Conservation (phyloP, 2,113 vertebrate species). For the Heloderma charlesbogerti region DNA sequence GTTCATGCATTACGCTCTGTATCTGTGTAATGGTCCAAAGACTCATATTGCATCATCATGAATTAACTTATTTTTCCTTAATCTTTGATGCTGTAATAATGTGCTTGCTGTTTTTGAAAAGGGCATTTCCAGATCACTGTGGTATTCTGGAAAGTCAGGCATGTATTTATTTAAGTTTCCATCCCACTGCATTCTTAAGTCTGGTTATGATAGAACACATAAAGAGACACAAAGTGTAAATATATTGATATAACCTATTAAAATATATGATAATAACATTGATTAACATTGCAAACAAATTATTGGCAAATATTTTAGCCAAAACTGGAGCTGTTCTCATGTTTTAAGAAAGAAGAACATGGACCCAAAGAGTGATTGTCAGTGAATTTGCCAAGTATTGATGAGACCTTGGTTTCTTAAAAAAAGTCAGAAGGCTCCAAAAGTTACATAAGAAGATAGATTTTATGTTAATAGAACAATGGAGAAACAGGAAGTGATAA, state of each 20-base stretch:
- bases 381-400: background rate
- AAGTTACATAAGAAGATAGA: too few species aligned
- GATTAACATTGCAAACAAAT: background rate
- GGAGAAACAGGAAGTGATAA: too few species aligned
- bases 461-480: too few species aligned
- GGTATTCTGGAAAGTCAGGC: background rate
- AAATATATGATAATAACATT: background rate
- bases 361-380: background rate
- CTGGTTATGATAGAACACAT: background rate
- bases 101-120: background rate
- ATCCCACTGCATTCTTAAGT: background rate
- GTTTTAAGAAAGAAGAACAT: background rate
- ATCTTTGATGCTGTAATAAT: background rate
- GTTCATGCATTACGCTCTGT: background rate
- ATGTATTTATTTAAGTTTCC: background rate
- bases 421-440: too few species aligned
- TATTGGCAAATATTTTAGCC: background rate
- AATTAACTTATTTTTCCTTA: background rate
- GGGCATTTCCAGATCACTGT: background rate
- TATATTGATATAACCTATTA: background rate
- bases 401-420: background rate
- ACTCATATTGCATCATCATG: background rate
- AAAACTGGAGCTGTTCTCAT: background rate
- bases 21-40: background rate
- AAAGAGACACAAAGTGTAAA: background rate